Evolutionary conservation across 2,113 vertebrate species (phyloP).

Genomic region (Equus quagga): DNA sequence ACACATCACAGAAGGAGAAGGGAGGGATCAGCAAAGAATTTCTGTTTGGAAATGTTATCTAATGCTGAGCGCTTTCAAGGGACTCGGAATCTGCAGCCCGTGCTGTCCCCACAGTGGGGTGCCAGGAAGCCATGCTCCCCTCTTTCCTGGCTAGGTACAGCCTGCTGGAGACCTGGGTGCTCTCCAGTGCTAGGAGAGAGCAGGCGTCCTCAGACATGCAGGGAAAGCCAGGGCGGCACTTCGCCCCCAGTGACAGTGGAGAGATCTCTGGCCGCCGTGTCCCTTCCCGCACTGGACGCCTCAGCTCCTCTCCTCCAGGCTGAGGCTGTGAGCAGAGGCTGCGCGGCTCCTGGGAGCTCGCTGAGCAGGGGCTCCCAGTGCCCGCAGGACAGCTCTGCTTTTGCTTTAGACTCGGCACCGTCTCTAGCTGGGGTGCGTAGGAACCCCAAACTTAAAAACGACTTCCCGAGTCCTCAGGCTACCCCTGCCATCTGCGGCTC

Average conservation of each 20-base stretch:
- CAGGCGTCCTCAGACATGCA: constrained; percentile 31
- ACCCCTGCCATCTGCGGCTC: not conserved
- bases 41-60: constrained; percentile 83
- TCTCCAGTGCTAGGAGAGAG: not conserved
- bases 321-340: not conserved
- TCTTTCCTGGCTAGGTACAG: not conserved
- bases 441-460: not conserved
- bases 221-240: constrained; percentile 64
- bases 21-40: constrained; percentile 74
- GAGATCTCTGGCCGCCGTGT: not conserved
- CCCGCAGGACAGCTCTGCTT: not conserved
- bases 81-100: constrained; percentile 47
- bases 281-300: not conserved
- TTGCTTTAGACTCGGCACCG: not conserved
- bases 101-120: not conserved
- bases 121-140: not conserved
- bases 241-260: constrained; percentile 70
- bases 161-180: constrained; percentile 38
- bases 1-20: constrained; percentile 64
- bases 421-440: not conserved
- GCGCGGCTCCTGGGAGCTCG: not conserved
- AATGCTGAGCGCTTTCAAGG: constrained; percentile 72
- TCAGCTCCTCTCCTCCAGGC: not conserved
- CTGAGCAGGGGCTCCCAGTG: not conserved
- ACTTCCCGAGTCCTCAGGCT: not conserved